Base-by-base conservation (phyloP, 53 echinoderm and acorn worm species). In the Pentamera pediparva region DNA sequence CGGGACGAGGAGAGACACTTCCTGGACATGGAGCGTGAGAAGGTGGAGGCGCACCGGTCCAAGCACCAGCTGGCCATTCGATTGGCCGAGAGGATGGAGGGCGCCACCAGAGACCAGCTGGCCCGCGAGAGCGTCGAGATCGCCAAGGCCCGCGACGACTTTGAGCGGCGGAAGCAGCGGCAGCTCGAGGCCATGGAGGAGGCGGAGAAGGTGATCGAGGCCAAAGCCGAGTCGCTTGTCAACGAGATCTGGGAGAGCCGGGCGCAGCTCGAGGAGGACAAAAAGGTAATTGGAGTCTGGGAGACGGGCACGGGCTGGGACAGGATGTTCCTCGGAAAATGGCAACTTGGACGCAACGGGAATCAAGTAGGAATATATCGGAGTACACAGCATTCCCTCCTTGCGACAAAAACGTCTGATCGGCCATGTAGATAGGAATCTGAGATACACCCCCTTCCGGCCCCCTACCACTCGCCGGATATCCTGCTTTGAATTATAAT, bases 1-100 rank as follows among this genome's bases (percentile, higher is more conserved):
- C n/a, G 89, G 45, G 87, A 93, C 39, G 89, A 93, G 39, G 93
- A 93, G 40, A 61, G 80, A 32, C 89, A 92, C 45, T 88, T 85
- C 43, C 62, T 89, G 33, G 80, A 83, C 55, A 82, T 89, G 51
- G 92, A 92, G 74, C 56, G 85, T 30, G 85, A 89, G 56, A 92
- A 92, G 64, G 86, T 92, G 37, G 92, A 92, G 38, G 89, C 89
- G 10, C 83, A 89, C 54, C 85, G 87, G 45, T 76, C 85, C 72
- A 92, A 92, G 77, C 89, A 89, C 19, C 82, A 89, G 20, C 60
- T 92, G 27, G 85, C 89, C 37, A 85, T 76, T 31, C 70, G 61
- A 39, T 62, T 89, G 20, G 74, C 89, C 19, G 53, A 65, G 29
- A 69, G 86, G 41, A 92, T 92, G 92, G 92, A 92, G 10, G 86